Conservation (phyloP, 2,113 vertebrate species). For the Notiomystis cincta region DNA sequence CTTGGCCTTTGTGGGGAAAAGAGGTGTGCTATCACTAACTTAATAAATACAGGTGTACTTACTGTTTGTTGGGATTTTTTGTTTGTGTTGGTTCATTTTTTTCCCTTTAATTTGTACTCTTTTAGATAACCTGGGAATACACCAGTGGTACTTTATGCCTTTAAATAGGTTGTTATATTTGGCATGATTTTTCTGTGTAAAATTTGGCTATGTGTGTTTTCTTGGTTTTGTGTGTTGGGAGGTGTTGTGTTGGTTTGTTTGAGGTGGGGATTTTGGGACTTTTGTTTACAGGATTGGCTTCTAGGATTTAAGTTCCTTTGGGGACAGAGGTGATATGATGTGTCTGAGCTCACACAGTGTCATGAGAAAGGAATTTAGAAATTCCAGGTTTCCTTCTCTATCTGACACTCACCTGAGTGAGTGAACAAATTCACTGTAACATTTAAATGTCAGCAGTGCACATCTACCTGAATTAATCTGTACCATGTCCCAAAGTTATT, state of each 20-base stretch:
- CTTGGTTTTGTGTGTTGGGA: background rate
- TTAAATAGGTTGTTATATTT: background rate
- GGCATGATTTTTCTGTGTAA: background rate
- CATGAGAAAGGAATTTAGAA: background rate
- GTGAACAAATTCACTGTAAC: background rate
- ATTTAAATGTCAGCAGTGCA: background rate
- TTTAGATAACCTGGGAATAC: background rate
- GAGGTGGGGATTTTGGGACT: fast-evolving
- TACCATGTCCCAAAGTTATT: background rate
- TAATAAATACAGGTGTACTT: background rate
- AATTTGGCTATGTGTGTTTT: background rate
- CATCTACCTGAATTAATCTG: background rate
- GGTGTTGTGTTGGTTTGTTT: background rate
- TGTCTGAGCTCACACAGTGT: background rate
- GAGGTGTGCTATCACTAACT: background rate
- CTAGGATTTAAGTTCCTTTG: background rate
- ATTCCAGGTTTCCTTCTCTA: too few species aligned
- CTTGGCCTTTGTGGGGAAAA: background rate
- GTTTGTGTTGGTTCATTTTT: background rate
- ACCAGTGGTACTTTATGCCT: background rate
- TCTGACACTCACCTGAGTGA: background rate
- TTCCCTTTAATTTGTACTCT: background rate
- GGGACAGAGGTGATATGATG: background rate
- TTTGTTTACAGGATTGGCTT: background rate
- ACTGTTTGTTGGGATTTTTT: background rate